Evolutionary conservation across 2,888 invertebrate species (phyloP), one percentile per base, ranked within the genome.

Genomic region (Cataglyphis livida): DNA sequence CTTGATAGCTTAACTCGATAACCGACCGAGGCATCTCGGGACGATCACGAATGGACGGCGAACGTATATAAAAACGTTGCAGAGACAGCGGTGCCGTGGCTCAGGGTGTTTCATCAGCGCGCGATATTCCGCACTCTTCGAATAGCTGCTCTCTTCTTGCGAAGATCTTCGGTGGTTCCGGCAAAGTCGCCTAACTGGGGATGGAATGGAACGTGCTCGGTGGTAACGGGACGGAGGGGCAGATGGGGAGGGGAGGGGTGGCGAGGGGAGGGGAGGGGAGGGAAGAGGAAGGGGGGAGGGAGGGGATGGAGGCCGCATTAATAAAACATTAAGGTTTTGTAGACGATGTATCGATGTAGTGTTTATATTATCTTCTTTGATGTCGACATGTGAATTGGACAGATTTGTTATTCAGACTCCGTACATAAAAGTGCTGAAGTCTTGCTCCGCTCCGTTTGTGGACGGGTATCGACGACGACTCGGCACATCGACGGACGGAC

Each of bases 381-480:
- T 94, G 94, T 94, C 94, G 94, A 94, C 94, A 94, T 94, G 94
- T 94, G 94, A 94, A 94, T 94, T 94, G 94, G 94, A 94, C 94
- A 94, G 94, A 94, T 94, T 94, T 94, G 94, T 94, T 94, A 94
- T 94, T 94, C 94, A 94, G 94, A 93, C 94, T 94, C 92, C 93
- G 93, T 93, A 94, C 93, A 93, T 93, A 93, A 94, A 93, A 94
- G 94, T 93, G 93, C 92, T 94, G 93, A 94, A 94, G 94, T 94
- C 94, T 94, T 94, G 93, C 94, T 94, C 91, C 93, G 94, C 92
- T 93, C 93, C 93, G 93, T 93, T 93, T 93, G 93, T 89, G 93
- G 94, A 93, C 87, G 83, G 78, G 86, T 82, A 68, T 78, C 83
- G 70, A 83, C 85, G 86, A 88, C 87, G 74, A 76, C 87, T 84